Percentiles rank a stretch among this genome's conserved stretches.
Conservation (phyloP, 2,888 invertebrate species). For the Trachelus troglodyta region DNA sequence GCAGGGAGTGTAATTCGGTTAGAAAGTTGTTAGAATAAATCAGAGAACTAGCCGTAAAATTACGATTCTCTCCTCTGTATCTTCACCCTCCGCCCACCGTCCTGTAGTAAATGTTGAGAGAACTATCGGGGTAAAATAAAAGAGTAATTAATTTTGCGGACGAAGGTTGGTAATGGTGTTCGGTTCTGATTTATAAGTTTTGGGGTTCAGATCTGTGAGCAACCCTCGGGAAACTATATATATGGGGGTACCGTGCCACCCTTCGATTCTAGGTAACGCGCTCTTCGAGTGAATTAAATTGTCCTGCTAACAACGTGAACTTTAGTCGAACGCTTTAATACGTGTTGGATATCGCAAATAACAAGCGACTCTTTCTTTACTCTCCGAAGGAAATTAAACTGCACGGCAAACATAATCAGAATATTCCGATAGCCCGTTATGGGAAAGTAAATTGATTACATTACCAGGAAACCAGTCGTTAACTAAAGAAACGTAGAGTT, state of each 20-base stretch:
- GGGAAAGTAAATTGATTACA: too few relatives aligned
- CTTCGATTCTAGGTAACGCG: not conserved
- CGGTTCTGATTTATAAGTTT: conserved; percentile 6
- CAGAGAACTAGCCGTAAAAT: conserved; percentile 1
- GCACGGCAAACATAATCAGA: too few relatives aligned
- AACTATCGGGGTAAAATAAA: conserved; percentile 1
- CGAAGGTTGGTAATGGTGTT: not conserved
- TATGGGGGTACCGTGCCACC: not conserved
- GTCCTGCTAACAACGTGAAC: not conserved
- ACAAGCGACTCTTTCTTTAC: too few relatives aligned
- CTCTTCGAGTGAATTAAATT: conserved; percentile 3
- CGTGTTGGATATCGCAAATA: too few relatives aligned
- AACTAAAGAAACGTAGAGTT: too few relatives aligned
- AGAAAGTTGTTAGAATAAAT: conserved; percentile 1
- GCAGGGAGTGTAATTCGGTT: not conserved
- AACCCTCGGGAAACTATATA: conserved; percentile 2
- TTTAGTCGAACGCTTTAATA: too few relatives aligned
- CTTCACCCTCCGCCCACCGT: not conserved
- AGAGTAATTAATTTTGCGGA: not conserved
- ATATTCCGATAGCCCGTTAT: too few relatives aligned
- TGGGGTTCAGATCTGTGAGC: not conserved
- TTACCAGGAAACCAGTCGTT: too few relatives aligned
- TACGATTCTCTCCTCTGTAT: not conserved
- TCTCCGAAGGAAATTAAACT: too few relatives aligned
- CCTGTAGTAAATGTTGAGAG: not conserved